phyloP scores from a whole-genome alignment of 2,113 vertebrate species.

The Sardina pilchardus region DNA sequence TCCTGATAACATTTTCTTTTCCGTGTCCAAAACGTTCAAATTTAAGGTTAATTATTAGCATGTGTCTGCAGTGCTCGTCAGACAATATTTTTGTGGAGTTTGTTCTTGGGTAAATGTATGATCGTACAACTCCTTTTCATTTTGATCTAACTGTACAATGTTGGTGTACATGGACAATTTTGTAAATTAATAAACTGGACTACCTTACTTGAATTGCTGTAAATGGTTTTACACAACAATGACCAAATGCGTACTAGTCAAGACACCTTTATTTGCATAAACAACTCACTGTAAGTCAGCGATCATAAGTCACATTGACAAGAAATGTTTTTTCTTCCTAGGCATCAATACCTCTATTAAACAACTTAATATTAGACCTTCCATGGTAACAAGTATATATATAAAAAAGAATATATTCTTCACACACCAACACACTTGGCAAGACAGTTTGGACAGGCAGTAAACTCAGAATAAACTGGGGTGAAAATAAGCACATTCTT shows the following conservation, averaged over 20 bases:
- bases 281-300: slow-evolving; percentile 68
- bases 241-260: not conserved
- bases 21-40: not conserved
- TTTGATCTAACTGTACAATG: not conserved
- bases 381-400: slow-evolving; percentile 52
- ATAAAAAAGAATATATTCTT: slow-evolving; percentile 51
- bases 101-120: not conserved
- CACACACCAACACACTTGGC: slow-evolving; percentile 51
- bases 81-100: not conserved
- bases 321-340: slow-evolving; percentile 63
- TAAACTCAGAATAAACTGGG: slow-evolving; percentile 25
- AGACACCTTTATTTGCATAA: slow-evolving; percentile 75
- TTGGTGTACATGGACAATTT: not conserved
- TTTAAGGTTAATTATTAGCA: not conserved
- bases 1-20: not conserved
- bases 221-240: not conserved
- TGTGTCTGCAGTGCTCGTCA: not conserved
- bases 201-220: not conserved
- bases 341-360: slow-evolving; percentile 62
- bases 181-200: not conserved
- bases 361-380: slow-evolving; percentile 56
- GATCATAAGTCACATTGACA: slow-evolving; percentile 66
- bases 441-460: slow-evolving; percentile 51
- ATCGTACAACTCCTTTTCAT: not conserved
- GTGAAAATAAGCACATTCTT: slow-evolving; percentile 64